Base-by-base conservation (phyloP, 2,113 vertebrate genomes). In the Apodemus speciosus region DNA sequence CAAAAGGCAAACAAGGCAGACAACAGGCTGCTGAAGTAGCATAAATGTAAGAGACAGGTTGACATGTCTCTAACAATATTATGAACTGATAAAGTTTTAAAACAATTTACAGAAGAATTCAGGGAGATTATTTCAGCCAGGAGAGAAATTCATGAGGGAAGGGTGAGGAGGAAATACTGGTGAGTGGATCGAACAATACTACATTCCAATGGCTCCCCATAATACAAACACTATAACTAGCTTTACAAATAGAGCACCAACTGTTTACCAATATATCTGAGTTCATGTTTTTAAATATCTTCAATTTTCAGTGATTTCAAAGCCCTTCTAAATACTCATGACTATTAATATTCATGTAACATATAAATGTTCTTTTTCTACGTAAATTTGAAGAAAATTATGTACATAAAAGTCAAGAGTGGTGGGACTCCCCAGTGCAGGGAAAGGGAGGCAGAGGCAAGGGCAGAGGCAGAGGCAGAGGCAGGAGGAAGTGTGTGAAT, bases 261-360 rank as follows among this genome's bases (percentile, higher is more conserved):
- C 38, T 88, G 35, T 84, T 92, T 94, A 56, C 8, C 30, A 84
- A 85, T 51, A 66, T 64, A 80, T 69, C 23, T 80, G 72, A 60
- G 49, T 53, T 88, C 43, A 83, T 35, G 4, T 83, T 91, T 95
- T 18, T 83, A 93, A 94, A 91, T 85, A 95, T 43, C 84, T 89
- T 77, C 86, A n/a, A 27, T 88, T 91, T 88, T 88, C 6, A 93
- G 84, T 27, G 95, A 73, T 92, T 87, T 95, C 69, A 91, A 92
- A 95, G 32, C 5, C 84, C 10, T 89, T 35, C 38, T 90, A 43
- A 56, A 14, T 93, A 93, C 83, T 93, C 11, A 32, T 27, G 20
- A 40, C 30, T 71, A 30, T 77, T 89, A 85, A 66, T 62, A 87
- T 38, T 40, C 85, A 85, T 81, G 73, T 25, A 89, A 95, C 20